Evolutionary conservation across 2,113 vertebrate species (phyloP).

Genomic region (Amblyornis subalaris): DNA sequence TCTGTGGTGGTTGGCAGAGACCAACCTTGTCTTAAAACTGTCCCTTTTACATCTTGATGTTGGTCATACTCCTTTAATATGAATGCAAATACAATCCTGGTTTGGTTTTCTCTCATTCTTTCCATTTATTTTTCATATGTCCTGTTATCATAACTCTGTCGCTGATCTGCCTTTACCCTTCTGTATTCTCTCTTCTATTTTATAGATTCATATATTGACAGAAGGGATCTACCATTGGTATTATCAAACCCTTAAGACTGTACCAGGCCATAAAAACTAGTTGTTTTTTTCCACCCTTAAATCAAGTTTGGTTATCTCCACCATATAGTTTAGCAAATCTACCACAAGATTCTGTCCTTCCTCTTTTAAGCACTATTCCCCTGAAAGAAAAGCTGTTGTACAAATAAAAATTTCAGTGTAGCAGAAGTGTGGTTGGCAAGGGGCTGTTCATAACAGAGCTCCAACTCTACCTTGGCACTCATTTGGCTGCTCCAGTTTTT

Average conservation of each 20-base stretch:
- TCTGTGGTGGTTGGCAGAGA: background rate
- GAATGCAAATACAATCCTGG: background rate
- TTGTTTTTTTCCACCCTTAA: fast-evolving
- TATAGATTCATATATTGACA: fast-evolving
- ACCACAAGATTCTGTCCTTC: background rate
- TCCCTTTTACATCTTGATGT: too few relatives aligned
- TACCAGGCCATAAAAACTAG: background rate
- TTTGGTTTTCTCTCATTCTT: background rate
- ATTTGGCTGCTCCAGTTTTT: background rate
- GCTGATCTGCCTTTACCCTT: background rate
- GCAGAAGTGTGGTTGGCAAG: background rate
- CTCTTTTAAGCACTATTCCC: background rate
- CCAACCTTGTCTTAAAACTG: background rate
- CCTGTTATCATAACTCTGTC: background rate
- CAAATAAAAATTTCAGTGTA: too few relatives aligned
- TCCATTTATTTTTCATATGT: background rate
- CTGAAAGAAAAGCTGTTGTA: too few relatives aligned
- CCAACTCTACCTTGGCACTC: background rate
- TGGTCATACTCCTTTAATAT: background rate
- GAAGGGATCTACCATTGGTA: background rate
- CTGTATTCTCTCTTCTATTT: background rate
- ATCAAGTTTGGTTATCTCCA: background rate
- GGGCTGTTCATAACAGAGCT: background rate
- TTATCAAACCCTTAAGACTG: background rate
- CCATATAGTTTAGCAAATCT: background rate